Evolutionary conservation across 2,797 vertebrate species (phyloP).

Genomic region (Peromyscus melanophrys): DNA sequence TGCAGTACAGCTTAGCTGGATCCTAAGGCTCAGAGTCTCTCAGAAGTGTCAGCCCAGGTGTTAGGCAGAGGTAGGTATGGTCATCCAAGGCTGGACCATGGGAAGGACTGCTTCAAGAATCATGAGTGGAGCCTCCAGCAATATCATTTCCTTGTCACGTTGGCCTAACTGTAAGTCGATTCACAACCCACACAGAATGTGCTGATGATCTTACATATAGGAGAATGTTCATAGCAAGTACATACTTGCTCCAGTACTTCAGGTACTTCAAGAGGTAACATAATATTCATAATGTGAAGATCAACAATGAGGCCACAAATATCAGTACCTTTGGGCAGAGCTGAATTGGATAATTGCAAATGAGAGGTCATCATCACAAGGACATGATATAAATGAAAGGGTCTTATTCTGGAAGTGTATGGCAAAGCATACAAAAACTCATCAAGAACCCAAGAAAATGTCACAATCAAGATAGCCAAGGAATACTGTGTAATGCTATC

Average conservation of each 20-base stretch:
- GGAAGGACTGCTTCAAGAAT: not conserved
- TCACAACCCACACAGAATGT: not conserved
- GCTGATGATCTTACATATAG: not conserved
- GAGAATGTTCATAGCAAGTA: not conserved
- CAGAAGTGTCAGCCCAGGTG: not conserved
- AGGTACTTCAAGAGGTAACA: not conserved
- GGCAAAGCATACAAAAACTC: not conserved
- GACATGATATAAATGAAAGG: not conserved
- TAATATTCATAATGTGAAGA: not conserved
- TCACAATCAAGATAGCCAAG: not conserved
- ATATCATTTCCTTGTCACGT: not conserved
- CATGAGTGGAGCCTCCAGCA: not conserved
- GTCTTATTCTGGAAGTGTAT: not conserved
- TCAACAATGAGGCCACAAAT: not conserved
- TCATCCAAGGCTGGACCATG: not conserved
- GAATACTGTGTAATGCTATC: no score
- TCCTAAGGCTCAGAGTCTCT: not conserved
- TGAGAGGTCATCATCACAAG: not conserved
- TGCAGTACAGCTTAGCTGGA: no score
- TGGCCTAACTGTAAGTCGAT: not conserved
- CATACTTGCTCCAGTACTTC: not conserved
- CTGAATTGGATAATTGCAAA: not conserved
- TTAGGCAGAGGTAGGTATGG: not conserved
- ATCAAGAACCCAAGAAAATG: not conserved
- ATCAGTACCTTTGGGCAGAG: not conserved